phyloP scores from a whole-genome alignment of 2,797 vertebrate species.

The Pseudochromis fuscus region DNA sequence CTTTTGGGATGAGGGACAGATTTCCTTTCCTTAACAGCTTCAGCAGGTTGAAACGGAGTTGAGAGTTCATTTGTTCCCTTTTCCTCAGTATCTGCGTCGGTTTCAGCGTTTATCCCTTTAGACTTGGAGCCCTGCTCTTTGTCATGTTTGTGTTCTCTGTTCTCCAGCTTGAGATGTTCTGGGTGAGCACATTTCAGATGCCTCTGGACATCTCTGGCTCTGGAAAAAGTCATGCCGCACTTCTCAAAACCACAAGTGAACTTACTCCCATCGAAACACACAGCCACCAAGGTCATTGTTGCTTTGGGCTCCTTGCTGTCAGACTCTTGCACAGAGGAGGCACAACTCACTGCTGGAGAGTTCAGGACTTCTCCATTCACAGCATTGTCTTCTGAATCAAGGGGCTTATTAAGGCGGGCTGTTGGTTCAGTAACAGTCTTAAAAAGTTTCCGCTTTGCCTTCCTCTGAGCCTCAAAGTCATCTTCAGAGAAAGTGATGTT shows the following conservation, averaged over 20 bases:
- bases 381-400: conserved; percentile 27
- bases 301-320: conserved; percentile 70
- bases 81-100: conserved; percentile 71
- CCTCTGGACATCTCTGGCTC: conserved; percentile 90
- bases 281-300: conserved; percentile 83
- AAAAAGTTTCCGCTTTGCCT: conserved; percentile 76
- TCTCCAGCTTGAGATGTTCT: conserved; percentile 89
- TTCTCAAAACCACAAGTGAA: conserved; percentile 93
- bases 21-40: conserved; percentile 63
- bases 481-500: conserved; percentile 86
- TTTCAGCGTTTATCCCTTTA: conserved; percentile 63
- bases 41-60: conserved; percentile 45
- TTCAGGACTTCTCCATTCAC: conserved; percentile 57
- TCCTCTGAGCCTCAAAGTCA: conserved; percentile 85
- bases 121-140: conserved; percentile 72
- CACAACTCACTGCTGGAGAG: conserved; percentile 50
- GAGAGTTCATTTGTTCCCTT: conserved; percentile 68
- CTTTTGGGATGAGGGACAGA: conserved; percentile 28
- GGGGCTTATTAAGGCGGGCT: conserved; percentile 26
- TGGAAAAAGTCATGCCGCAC: conserved; percentile 91
- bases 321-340: conserved; percentile 50
- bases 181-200: conserved; percentile 92
- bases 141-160: conserved; percentile 79
- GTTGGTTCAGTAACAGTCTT: conserved; percentile 54
- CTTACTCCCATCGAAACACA: conserved; percentile 92